A percentile compares a stretch with the other conserved stretches of the same genome.
phyloP scores from a whole-genome alignment of 2,797 vertebrate species.

The Spinibarbus caldwelli region DNA sequence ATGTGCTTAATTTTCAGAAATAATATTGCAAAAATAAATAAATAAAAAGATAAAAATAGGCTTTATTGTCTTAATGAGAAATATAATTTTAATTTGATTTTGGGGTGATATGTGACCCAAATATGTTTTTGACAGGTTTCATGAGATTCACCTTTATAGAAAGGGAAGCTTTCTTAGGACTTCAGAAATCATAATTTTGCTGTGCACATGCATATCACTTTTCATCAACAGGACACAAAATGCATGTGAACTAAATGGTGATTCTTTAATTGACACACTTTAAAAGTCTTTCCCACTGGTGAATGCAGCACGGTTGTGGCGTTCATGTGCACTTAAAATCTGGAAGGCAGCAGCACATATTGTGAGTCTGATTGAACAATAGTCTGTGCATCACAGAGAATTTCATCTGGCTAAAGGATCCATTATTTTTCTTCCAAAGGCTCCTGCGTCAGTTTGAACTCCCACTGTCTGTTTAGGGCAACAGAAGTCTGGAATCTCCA shows the following conservation, averaged over 20 bases:
- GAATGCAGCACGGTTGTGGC: background rate
- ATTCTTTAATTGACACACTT: background rate
- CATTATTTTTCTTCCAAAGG: conserved; percentile 7
- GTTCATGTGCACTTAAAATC: background rate
- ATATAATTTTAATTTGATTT: background rate
- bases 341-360: background rate
- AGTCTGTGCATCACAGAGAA: conserved; percentile 10
- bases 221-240: background rate
- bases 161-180: background rate
- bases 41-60: background rate
- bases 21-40: background rate
- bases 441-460: conserved; percentile 35
- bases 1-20: background rate
- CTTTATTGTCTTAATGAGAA: background rate
- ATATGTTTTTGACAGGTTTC: background rate
- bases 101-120: background rate
- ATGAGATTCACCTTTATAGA: background rate
- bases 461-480: conserved; percentile 41
- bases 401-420: conserved; percentile 10
- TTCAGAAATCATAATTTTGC: background rate
- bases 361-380: background rate
- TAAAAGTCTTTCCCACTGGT: background rate
- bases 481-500: conserved; percentile 64
- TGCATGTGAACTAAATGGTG: background rate
- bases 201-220: background rate